phyloP scores from a whole-genome alignment of 2,888 invertebrate species.

The Hydraecia micacea region DNA sequence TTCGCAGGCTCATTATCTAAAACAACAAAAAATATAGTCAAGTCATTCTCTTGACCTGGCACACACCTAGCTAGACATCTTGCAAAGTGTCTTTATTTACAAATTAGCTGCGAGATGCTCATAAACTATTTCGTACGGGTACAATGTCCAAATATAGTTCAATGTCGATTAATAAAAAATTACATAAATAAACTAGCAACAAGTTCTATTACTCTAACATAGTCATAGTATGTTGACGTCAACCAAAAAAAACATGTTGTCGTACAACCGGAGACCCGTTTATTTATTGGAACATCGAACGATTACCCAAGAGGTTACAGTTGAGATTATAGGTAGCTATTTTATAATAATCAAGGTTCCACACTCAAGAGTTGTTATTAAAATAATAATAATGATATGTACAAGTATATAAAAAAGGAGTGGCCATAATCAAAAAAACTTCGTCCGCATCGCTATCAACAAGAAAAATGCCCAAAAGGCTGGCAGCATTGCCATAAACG shows the following conservation, averaged over 20 bases:
- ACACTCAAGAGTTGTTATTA: background rate
- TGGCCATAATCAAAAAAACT: background rate
- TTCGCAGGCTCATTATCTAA: no score
- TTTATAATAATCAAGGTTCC: no score
- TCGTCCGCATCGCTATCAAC: background rate
- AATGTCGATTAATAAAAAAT: background rate
- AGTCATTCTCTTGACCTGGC: background rate
- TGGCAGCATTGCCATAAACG: background rate
- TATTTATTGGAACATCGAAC: background rate
- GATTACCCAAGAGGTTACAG: background rate
- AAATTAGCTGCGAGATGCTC: background rate
- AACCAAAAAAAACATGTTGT: conserved; percentile 11
- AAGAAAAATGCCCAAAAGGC: background rate
- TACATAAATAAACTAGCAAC: background rate
- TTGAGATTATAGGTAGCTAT: background rate
- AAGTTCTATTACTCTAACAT: background rate
- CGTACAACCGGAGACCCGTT: background rate
- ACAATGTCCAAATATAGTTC: conserved; percentile 13
- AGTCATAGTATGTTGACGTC: background rate
- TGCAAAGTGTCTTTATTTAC: background rate
- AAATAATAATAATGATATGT: background rate
- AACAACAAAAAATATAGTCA: no score
- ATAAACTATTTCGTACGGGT: background rate
- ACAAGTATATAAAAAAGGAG: background rate
- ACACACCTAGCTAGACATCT: background rate